These are phyloP conservation scores for Neofelis nebulosa DNA, from an alignment of 2,113 vertebrate species.

Conservation along the genomic window DNA sequence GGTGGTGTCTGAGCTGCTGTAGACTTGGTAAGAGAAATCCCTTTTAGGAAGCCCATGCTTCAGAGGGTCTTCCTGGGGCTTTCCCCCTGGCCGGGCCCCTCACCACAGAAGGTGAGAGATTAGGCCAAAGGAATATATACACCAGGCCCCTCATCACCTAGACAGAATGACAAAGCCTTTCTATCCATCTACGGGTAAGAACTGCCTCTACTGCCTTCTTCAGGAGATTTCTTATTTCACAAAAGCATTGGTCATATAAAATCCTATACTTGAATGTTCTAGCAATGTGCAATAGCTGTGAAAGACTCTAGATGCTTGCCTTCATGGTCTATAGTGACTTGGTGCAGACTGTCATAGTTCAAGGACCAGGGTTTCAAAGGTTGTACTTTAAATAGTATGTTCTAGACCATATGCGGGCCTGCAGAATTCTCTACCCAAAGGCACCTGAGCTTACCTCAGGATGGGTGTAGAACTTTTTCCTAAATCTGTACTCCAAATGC, in stretches of 20 bases:
- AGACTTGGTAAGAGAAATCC: background rate
- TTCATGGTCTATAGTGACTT: background rate
- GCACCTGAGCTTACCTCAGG: background rate
- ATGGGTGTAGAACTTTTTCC: background rate
- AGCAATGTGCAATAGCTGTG: background rate
- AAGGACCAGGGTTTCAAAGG: background rate
- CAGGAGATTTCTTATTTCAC: too few species aligned
- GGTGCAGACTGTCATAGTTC: background rate
- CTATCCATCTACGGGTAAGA: background rate
- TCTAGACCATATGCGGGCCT: background rate
- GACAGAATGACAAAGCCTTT: background rate
- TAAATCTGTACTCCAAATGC: background rate
- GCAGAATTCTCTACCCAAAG: background rate
- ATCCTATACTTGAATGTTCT: background rate
- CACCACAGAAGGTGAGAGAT: background rate
- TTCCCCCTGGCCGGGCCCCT: background rate
- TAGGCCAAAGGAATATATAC: background rate
- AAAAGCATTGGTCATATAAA: too few species aligned
- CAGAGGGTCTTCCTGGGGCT: background rate
- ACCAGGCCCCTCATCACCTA: rapidly evolving
- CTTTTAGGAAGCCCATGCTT: background rate
- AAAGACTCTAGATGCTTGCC: background rate
- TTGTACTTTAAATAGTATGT: background rate
- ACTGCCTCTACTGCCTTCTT: too few species aligned
- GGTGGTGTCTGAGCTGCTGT: background rate